Evolutionary conservation across 2,797 vertebrate genomes (phyloP), one percentile per base, ranked within the genome.

Genomic region (Cephalopachus bancanus): DNA sequence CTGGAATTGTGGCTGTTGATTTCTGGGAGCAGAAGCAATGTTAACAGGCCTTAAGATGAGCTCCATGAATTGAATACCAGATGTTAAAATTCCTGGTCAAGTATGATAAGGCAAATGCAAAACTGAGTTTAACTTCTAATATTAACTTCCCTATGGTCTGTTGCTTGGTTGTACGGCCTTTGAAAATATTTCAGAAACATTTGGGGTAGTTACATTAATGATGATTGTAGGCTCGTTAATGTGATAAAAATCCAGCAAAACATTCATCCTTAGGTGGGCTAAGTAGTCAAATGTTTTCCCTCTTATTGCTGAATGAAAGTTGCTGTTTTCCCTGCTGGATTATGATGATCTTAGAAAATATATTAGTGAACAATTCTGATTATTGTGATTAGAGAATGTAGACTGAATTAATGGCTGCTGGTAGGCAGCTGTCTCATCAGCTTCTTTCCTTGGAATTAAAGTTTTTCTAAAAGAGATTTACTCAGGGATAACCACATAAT

Each of bases 381-480:
- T 93, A 95, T 49, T 91, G 20, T 86, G 64, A 95, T 94, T 84
- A 93, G 30, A 76, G 53, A 95, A 57, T 69, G 11, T 75, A 88
- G 30, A 62, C 53, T 59, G 80, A 92, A 94, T 93, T 93, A 94
- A 83, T 79, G 26, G n/a, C 19, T 71, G 24, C 44, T 91, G 37
- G 20, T 87, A 69, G 62, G 30, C 33, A 90, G 57, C 65, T 84
- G 65, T 97, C 65, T 93, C 80, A 33, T 90, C 49, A 74, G 53
- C 30, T 94, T 87, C 75, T 74, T 90, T 67, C 60, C 28, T 81
- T 87, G 65, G 74, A 85, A 94, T 92, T 93, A 75, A 93, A 92
- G 62, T 88, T 30, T 92, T 81, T 62, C 33, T 93, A 37, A 90
- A 92, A 90, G 79, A 88, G 60, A 95, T 88, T 96, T 95, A 92